phyloP scores from a whole-genome alignment of 2,888 invertebrate genomes.

The Scaptomyza cyrtandrae region DNA sequence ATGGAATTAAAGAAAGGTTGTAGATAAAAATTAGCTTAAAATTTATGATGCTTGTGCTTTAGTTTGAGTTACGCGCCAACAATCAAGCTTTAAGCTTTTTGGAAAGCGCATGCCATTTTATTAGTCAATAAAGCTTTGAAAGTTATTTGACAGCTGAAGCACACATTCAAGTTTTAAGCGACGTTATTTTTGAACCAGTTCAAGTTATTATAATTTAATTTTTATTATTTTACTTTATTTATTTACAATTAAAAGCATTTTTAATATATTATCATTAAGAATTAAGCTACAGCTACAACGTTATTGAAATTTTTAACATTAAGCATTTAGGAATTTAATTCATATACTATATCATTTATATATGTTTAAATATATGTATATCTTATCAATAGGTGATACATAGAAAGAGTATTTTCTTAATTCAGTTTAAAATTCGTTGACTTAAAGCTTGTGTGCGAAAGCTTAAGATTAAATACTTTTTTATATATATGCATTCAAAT shows the following conservation, averaged over 20 bases:
- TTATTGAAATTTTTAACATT: conserved; percentile 49
- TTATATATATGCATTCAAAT: conserved; percentile 34
- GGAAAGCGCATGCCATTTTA: conserved; percentile 15
- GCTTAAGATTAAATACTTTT: conserved; percentile 43
- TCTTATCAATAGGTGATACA: conserved; percentile 32
- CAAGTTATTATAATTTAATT: neutral
- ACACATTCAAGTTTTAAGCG: no score
- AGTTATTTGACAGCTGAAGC: neutral
- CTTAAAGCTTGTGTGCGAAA: conserved; percentile 63
- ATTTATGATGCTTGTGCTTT: neutral
- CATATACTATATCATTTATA: conserved; percentile 36
- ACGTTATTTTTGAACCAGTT: neutral
- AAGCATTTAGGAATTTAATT: conserved; percentile 71
- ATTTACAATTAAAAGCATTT: conserved; percentile 78
- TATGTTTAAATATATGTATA: conserved; percentile 14
- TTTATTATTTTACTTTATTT: conserved; percentile 48
- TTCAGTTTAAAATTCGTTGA: conserved; percentile 67
- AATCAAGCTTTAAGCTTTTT: conserved; percentile 13
- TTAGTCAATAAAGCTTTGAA: neutral
- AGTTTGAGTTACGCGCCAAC: conserved; percentile 14
- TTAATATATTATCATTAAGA: conserved; percentile 57
- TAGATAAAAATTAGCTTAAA: neutral
- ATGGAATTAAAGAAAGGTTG: neutral
- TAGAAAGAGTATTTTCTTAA: conserved; percentile 15
- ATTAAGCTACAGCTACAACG: conserved; percentile 52